These are phyloP conservation scores for Nycticryphes semicollaris DNA, from an alignment of 2,113 vertebrate genomes.

Conservation along the genomic window DNA sequence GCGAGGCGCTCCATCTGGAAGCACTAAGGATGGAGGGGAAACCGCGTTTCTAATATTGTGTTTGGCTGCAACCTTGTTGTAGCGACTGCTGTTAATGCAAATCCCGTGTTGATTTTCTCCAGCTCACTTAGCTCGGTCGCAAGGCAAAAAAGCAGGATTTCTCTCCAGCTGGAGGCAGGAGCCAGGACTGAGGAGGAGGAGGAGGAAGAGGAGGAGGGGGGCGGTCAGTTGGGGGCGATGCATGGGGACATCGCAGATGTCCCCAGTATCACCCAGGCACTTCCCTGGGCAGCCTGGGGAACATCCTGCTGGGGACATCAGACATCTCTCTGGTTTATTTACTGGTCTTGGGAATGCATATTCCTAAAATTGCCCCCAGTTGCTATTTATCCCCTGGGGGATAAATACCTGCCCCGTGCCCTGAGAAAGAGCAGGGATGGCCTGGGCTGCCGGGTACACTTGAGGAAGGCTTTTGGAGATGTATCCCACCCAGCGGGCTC, in stretches of 20 bases:
- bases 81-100: conserved; percentile 64
- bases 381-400: not conserved
- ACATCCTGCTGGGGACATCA: accelerated
- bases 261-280: accelerated
- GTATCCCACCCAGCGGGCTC: not conserved
- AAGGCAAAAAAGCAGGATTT: not conserved
- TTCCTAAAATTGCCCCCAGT: too few relatives aligned
- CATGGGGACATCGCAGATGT: accelerated
- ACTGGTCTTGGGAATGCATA: not conserved
- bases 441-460: not conserved
- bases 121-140: not conserved
- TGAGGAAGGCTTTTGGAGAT: accelerated
- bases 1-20: conserved; percentile 47
- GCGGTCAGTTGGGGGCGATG: accelerated
- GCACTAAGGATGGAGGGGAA: conserved; percentile 30
- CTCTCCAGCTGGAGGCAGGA: not conserved
- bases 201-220: not conserved
- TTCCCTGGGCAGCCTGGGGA: accelerated
- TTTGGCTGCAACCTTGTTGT: conserved; percentile 42
- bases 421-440: accelerated
- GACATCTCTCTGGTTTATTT: not conserved
- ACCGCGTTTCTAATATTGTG: conserved; percentile 36
- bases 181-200: not conserved
- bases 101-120: conserved; percentile 37
- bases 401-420: not conserved